A percentile compares a stretch with the other conserved stretches of the same genome.
phyloP scores from a whole-genome alignment of 2,888 invertebrate genomes.

The Polymixis lichenea region DNA sequence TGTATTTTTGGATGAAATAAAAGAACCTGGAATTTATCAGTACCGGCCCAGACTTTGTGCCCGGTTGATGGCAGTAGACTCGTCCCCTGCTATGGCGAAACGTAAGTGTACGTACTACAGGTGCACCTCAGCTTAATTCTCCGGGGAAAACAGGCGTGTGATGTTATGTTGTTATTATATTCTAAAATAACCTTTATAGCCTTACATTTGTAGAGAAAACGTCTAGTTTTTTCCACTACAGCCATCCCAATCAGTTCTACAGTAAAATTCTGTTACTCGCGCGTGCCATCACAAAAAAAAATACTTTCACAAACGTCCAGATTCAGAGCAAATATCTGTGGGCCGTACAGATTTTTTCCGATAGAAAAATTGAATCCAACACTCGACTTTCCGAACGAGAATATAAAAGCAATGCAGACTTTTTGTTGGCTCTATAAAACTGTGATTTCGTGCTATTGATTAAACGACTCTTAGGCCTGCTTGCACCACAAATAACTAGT shows the following conservation, averaged over 20 bases:
- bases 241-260: slow-evolving; percentile 35
- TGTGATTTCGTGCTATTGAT: not conserved
- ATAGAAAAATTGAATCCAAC: slow-evolving; percentile 44
- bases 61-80: not conserved
- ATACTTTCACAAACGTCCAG: slow-evolving; percentile 21
- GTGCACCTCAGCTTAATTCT: not conserved
- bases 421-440: slow-evolving; percentile 2
- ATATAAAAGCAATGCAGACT: slow-evolving; percentile 10
- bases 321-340: slow-evolving; percentile 38
- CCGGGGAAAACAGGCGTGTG: not conserved
- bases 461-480: too few relatives aligned
- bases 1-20: not conserved
- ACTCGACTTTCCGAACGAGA: slow-evolving; percentile 26
- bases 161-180: not conserved
- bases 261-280: slow-evolving; percentile 34
- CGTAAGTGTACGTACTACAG: not conserved
- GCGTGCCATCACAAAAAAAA: slow-evolving; percentile 35
- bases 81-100: not conserved
- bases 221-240: slow-evolving; percentile 6
- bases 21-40: not conserved
- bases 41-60: not conserved
- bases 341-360: slow-evolving; percentile 40
- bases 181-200: not conserved
- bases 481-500: too few relatives aligned
- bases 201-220: not conserved